Conservation (phyloP, 1,140 invertebrate genomes). For the Linepithema humile region DNA sequence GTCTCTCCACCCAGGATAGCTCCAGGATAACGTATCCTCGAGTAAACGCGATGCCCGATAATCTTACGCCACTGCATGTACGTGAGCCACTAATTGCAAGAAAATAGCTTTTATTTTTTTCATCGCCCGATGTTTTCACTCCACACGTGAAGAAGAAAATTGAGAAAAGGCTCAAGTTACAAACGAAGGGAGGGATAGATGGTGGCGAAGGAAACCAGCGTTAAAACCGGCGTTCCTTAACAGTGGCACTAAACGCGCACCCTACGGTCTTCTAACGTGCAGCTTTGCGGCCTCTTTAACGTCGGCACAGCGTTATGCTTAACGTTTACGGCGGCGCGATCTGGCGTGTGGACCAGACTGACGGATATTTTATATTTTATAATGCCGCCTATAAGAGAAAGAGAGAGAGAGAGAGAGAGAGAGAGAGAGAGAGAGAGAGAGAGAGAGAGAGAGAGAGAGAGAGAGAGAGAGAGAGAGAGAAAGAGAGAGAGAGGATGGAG, state of each 20-base stretch:
- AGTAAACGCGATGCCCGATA: neutral
- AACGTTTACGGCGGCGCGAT: slow-evolving; percentile 60
- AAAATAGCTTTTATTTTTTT: neutral
- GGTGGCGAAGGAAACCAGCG: neutral
- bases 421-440: neutral
- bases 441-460: too few species aligned
- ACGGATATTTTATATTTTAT: slow-evolving; percentile 69
- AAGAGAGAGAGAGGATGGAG: too few species aligned
- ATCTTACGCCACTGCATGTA: neutral
- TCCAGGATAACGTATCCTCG: too few species aligned
- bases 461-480: too few species aligned
- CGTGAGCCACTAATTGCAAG: neutral
- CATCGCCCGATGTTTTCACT: slow-evolving; percentile 1
- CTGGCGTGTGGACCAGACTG: slow-evolving; percentile 18
- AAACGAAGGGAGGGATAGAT: neutral
- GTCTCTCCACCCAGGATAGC: neutral
- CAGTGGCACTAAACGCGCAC: slow-evolving; percentile 58
- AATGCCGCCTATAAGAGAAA: slow-evolving; percentile 26
- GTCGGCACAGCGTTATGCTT: slow-evolving; percentile 47
- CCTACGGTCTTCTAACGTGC: neutral
- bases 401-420: neutral
- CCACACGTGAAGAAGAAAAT: neutral
- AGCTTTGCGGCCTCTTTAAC: slow-evolving; percentile 61
- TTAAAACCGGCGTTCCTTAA: slow-evolving; percentile 56
- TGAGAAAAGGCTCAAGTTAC: slow-evolving; percentile 39